Percentiles rank a stretch among this genome's conserved stretches.
Evolutionary conservation across 2,797 vertebrate genomes (phyloP).

Genomic region (Adelosebastes latens): DNA sequence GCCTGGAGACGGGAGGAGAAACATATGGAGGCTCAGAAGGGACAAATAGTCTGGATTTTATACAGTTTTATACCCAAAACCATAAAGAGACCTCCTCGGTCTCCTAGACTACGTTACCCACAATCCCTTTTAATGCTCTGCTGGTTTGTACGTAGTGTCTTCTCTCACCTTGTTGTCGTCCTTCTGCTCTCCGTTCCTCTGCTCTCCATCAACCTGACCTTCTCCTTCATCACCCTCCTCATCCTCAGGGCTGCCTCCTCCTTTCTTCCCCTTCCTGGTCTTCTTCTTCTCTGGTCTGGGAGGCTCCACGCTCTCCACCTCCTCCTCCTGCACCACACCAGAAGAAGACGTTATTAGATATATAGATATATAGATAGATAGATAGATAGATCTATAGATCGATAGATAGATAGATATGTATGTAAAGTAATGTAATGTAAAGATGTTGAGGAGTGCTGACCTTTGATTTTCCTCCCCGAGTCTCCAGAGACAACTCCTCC

Average conservation of each 20-base stretch:
- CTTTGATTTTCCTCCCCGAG: constrained; percentile 85
- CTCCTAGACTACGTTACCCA: too few relatives aligned
- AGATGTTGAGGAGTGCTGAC: constrained; percentile 17
- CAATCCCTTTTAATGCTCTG: too few relatives aligned
- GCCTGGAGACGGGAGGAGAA: constrained; percentile 38
- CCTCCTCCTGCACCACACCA: too few relatives aligned
- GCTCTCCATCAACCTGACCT: constrained; percentile 78
- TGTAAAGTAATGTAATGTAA: not conserved
- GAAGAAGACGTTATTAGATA: not conserved
- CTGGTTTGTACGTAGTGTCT: too few relatives aligned
- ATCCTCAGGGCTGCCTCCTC: constrained; percentile 78
- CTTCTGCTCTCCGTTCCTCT: constrained; percentile 84
- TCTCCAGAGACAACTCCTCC: constrained; percentile 91
- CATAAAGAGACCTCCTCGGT: too few relatives aligned
- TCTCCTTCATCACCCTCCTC: constrained; percentile 82
- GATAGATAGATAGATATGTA: not conserved
- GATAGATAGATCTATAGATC: too few relatives aligned
- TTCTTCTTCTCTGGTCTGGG: constrained; percentile 91
- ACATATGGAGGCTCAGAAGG: not conserved
- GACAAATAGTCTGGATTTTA: not conserved
- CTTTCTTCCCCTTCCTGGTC: constrained; percentile 89
- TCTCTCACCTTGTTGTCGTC: constrained; percentile 74
- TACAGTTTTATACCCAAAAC: too few relatives aligned
- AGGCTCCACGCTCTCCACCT: constrained; percentile 76
- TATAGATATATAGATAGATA: too few relatives aligned